Percentiles rank a stretch among this genome's conserved stretches.
These are phyloP conservation scores for Sialis fuliginosa DNA, from an alignment of 2,888 invertebrate genomes.

Conservation along the genomic window DNA sequence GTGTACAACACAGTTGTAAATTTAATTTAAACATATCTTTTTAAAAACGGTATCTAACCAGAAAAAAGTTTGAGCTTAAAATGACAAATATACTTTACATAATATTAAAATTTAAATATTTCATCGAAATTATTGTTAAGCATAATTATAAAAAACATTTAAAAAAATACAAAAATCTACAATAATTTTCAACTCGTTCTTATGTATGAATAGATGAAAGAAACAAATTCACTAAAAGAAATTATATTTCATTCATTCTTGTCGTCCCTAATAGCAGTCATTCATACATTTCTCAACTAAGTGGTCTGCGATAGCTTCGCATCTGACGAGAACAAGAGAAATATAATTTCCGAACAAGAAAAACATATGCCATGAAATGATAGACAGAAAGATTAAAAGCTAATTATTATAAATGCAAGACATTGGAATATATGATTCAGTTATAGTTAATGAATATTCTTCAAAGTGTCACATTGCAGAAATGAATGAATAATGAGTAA, in stretches of 20 bases:
- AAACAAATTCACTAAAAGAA: background rate
- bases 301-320: too few relatives aligned
- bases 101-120: background rate
- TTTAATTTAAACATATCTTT: constrained; percentile 12
- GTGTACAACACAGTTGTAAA: constrained; percentile 28
- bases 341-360: too few relatives aligned
- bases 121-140: background rate
- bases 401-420: too few relatives aligned
- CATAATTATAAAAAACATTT: constrained; percentile 12
- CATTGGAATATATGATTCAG: too few relatives aligned
- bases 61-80: background rate
- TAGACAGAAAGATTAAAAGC: too few relatives aligned
- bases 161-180: constrained; percentile 30
- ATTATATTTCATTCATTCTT: background rate
- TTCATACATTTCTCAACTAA: too few relatives aligned
- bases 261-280: too few relatives aligned
- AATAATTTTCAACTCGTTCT: constrained; percentile 11
- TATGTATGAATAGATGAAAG: background rate
- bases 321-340: too few relatives aligned
- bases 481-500: too few relatives aligned
- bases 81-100: background rate
- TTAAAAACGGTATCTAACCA: background rate
- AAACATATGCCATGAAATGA: too few relatives aligned
- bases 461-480: too few relatives aligned
- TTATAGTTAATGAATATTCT: too few relatives aligned